These are phyloP conservation scores for Ametastegia equiseti DNA, from an alignment of 2,888 invertebrate species.

Conservation along the genomic window DNA sequence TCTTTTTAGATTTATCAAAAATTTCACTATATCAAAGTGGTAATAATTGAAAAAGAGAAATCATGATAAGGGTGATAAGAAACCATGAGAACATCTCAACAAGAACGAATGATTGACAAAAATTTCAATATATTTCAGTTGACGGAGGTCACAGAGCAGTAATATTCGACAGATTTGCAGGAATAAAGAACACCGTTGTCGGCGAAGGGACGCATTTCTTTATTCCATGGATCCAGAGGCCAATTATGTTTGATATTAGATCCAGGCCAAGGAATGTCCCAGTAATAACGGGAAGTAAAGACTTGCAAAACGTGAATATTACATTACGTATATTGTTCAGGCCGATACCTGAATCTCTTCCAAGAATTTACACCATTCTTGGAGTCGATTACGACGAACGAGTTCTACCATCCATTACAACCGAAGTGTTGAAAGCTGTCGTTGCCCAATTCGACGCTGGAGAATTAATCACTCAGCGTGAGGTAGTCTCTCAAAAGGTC, in stretches of 20 bases:
- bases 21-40: too few species aligned
- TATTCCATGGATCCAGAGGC: conserved; percentile 98
- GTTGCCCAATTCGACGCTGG: conserved; percentile 99
- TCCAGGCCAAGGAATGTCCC: conserved; percentile 98
- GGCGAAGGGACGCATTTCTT: conserved; percentile 99
- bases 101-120: too few species aligned
- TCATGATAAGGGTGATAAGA: too few species aligned
- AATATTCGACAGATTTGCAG: conserved; percentile 99
- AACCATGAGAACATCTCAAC: too few species aligned
- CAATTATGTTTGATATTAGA: conserved; percentile 98
- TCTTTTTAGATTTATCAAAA: too few species aligned
- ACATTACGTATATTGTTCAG: conserved; percentile 98
- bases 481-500: conserved; percentile 92
- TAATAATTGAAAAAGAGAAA: too few species aligned
- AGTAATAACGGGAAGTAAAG: conserved; percentile 98
- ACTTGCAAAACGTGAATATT: conserved; percentile 99
- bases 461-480: conserved; percentile 99
- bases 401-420: conserved; percentile 98
- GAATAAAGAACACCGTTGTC: conserved; percentile 93
- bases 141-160: conserved; percentile 99
- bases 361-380: conserved; percentile 96
- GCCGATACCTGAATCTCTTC: conserved; percentile 94
- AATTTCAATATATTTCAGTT: too few species aligned
- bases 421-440: conserved; percentile 98
- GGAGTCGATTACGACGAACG: conserved; percentile 99